phyloP scores from a whole-genome alignment of 1,140 invertebrate genomes.

The Brachionus koreanus region DNA sequence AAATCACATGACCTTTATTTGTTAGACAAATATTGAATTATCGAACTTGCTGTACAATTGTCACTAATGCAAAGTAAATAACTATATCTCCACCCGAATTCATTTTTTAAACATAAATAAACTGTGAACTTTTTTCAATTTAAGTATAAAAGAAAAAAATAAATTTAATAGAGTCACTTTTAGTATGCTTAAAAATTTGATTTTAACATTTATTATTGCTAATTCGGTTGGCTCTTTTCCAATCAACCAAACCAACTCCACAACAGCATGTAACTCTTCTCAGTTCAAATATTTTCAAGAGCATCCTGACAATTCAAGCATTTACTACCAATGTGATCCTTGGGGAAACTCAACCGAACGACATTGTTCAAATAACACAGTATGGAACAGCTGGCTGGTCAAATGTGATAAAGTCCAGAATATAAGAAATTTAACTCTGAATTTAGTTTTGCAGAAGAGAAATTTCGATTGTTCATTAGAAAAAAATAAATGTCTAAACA shows the following conservation, averaged over 20 bases:
- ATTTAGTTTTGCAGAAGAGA: not conserved
- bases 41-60: not conserved
- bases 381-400: constrained; percentile 28
- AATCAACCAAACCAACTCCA: not conserved
- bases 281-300: constrained; percentile 5
- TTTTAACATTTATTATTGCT: not conserved
- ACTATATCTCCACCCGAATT: not conserved
- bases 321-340: constrained; percentile 29
- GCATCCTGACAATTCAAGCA: not conserved
- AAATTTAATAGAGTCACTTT: not conserved
- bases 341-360: not conserved
- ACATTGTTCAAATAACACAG: not conserved
- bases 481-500: not conserved
- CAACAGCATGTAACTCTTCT: not conserved
- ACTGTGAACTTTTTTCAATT: not conserved
- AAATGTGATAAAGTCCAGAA: not conserved
- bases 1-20: no score
- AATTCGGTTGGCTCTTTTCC: not conserved
- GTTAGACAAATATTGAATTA: not conserved
- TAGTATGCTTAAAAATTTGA: not conserved
- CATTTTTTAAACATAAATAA: not conserved
- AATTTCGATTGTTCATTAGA: not conserved
- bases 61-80: not conserved
- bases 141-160: not conserved
- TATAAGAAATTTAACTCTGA: constrained; percentile 1